Evolutionary conservation across 2,888 invertebrate genomes (phyloP).

Genomic region (Girardia tigrina): DNA sequence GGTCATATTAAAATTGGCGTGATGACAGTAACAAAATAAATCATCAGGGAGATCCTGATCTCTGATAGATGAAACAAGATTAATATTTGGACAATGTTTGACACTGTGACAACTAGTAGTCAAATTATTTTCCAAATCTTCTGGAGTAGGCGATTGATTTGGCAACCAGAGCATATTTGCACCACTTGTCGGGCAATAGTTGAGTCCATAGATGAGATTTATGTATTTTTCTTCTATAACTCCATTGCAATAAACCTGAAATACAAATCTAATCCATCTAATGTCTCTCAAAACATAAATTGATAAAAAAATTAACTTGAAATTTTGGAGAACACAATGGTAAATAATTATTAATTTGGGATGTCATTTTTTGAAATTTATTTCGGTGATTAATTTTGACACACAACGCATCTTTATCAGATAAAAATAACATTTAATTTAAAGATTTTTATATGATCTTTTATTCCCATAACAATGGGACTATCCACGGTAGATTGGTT

Average conservation of each 20-base stretch:
- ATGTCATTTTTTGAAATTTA: too few species aligned
- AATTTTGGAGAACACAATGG: neutral
- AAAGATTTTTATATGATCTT: too few species aligned
- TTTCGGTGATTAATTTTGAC: too few species aligned
- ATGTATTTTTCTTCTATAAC: constrained; percentile 24
- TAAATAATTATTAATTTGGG: too few species aligned
- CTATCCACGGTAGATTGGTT: too few species aligned
- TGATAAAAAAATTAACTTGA: neutral
- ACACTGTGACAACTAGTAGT: too few species aligned
- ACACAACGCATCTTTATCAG: too few species aligned
- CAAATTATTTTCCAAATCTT: constrained; percentile 12
- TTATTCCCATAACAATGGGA: too few species aligned
- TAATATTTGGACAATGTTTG: neutral
- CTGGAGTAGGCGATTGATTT: constrained; percentile 27
- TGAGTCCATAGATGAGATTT: constrained; percentile 25
- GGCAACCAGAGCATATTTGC: constrained; percentile 28
- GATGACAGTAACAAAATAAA: constrained; percentile 6
- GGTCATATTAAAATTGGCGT: neutral
- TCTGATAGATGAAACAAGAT: neutral
- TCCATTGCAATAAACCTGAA: constrained; percentile 2
- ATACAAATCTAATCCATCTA: neutral
- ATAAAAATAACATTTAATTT: too few species aligned
- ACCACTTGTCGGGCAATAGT: constrained; percentile 29
- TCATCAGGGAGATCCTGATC: neutral
- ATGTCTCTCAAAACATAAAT: too few species aligned